Evolutionary conservation across 1,140 invertebrate species (phyloP), one percentile per base, ranked within the genome.

Genomic region (Acyrthosiphon pisum): DNA sequence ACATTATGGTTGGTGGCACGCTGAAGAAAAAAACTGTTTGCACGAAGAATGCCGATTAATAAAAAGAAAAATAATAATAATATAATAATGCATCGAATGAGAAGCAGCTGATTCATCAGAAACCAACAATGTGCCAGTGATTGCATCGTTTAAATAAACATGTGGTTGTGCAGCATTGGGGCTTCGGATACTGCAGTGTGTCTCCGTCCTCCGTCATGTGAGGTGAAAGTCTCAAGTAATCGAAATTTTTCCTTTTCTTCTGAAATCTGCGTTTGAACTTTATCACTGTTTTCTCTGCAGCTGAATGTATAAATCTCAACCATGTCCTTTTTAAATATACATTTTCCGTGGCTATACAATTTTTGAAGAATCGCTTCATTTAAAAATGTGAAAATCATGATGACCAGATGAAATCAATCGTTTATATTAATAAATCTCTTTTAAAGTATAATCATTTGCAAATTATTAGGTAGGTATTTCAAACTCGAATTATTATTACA

Each of bases 101-200:
- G 53, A 37, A 81, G 68, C 44, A 92, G 30, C 46, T 48, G 90
- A 81, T 92, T 92, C 68, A 81, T 92, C 68, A 92, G 90, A 48
- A 83, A 20, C 90, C 90, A 92, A 92, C 90, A 92, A 92, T 92
- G 26, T 81, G 35, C 46, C 68, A 37, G 68, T 92, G 76, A 92
- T 92, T 92, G 68, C 44, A 83, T 92, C 90, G 44, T 92, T 92
- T 92, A 83, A 83, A 92, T 81, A 92, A 92, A 92, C 68, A 92
- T 37, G 37, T 89, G 48, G 26, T 22, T 35, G n/a, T 18, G 26
- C 37, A 26, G 86, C 86, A 48, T 50, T 35, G n/a, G 20, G 46
- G 30, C 30, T 88, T 48, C 86, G 30, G 46, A 6, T 88, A n/a
- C n/a, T n/a, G 41, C 44, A 18, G 26, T 46, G 11, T n/a, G 30